Evolutionary conservation across 2,797 vertebrate species (phyloP), one percentile per base, ranked within the genome.

Genomic region (Microtus californicus): DNA sequence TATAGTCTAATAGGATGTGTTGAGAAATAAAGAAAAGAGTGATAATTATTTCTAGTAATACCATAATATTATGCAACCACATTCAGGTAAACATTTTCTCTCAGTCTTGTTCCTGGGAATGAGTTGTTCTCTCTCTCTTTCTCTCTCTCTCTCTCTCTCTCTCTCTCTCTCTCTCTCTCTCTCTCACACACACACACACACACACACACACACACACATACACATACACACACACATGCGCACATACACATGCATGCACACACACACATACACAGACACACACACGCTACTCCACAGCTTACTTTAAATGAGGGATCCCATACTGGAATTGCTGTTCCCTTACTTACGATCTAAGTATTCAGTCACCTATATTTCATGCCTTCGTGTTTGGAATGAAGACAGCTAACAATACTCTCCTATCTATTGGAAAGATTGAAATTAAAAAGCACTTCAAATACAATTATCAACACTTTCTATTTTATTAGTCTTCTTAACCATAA

Each of bases 401-500:
- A 65, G 76, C 6, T 56, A 79, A 82, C 27, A 80, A 59, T 25
- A 61, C 19, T 63, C 54, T 27, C 34, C 43, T 43, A 77, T 13
- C 23, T 65, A 73, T 0, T 91, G 51, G 59, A 63, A 86, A 21
- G 9, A 23, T 73, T 81, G 87, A 77, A 82, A 37, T 73, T 40
- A 74, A 8, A 79, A 94, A 90, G 12, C 34, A 86, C 37, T 90
- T 89, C 51, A 80, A 95, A 92, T 73, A 67, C 2, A 67, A 79
- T 12, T 93, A 63, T 43, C 25, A 83, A 56, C 8, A 71, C 27
- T 91, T 95, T 51, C 10, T 31, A 88, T 48, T 94, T 65, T 87
- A 88, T 93, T 15, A 78, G 54, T 78, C 23, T 95, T 95, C 54
- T 48, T 67, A 87, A 81, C 12, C n/a, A n/a, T 54, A 48, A 80